These are phyloP conservation scores for Drosophila willistoni DNA, from an alignment of 1,140 invertebrate species.

Conservation along the genomic window DNA sequence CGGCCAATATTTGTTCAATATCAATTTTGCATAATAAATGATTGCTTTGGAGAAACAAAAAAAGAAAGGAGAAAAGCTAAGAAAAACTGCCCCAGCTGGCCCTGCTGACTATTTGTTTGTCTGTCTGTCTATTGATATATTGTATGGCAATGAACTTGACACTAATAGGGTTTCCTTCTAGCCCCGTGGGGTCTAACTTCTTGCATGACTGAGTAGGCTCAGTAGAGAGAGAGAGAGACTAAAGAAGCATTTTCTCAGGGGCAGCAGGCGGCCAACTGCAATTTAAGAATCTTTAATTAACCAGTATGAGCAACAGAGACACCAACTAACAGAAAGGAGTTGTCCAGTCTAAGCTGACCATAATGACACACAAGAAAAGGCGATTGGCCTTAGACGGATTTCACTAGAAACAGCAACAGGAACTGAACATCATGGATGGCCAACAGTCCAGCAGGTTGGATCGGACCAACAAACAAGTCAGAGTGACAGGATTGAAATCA, in stretches of 20 bases:
- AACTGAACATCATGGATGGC: constrained; percentile 6
- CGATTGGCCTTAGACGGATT: constrained; percentile 44
- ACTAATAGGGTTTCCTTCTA: constrained; percentile 75
- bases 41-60: constrained; percentile 1
- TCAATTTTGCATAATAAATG: constrained; percentile 36
- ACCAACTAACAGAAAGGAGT: background rate
- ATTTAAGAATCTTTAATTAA: constrained; percentile 43
- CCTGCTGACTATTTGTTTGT: too few species aligned
- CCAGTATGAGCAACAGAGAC: constrained; percentile 7
- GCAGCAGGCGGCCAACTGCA: constrained; percentile 18
- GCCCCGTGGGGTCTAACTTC: constrained; percentile 17
- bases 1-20: constrained; percentile 10
- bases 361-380: constrained; percentile 26
- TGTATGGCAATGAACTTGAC: constrained; percentile 80
- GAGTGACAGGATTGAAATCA: constrained; percentile 18
- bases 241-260: constrained; percentile 39
- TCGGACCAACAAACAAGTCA: background rate
- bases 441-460: constrained; percentile 1
- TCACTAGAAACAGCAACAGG: constrained; percentile 35
- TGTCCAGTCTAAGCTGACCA: constrained; percentile 6
- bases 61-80: background rate
- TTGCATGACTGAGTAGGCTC: constrained; percentile 43
- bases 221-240: background rate
- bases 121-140: constrained; percentile 37
- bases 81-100: background rate